Evolutionary conservation across 2,888 invertebrate genomes (phyloP).

Genomic region (Nemapogon koenigi): DNA sequence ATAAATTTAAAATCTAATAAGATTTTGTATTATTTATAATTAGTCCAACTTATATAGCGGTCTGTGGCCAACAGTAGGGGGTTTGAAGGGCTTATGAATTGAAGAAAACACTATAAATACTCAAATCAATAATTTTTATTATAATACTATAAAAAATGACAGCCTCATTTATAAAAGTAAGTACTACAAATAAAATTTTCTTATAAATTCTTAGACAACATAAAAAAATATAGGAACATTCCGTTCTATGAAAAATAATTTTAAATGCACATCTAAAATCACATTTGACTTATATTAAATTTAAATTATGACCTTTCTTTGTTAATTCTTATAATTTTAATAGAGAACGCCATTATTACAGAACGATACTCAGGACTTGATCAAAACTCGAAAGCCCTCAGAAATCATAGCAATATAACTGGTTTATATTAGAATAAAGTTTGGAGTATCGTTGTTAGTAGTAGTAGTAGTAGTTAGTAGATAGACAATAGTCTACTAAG

Average conservation of each 20-base stretch:
- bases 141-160: not conserved
- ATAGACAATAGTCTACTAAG: not conserved
- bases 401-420: not conserved
- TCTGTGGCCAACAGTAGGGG: not conserved
- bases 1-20: slow-evolving; percentile 4
- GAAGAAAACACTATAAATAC: not conserved
- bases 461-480: too few relatives aligned
- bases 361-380: too few relatives aligned
- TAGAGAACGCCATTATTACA: not conserved
- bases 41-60: slow-evolving; percentile 1
- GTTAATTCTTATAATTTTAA: not conserved
- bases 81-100: not conserved
- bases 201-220: slow-evolving; percentile 3
- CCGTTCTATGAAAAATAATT: slow-evolving; percentile 2
- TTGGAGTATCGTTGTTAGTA: not conserved
- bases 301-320: not conserved
- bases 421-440: not conserved
- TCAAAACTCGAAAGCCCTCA: not conserved
- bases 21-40: not conserved
- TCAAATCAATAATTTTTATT: not conserved
- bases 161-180: not conserved
- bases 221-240: not conserved
- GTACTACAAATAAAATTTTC: slow-evolving; percentile 1
- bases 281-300: slow-evolving; percentile 1
- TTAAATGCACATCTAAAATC: slow-evolving; percentile 3